Percentiles rank a stretch among this genome's conserved stretches.
phyloP scores from a whole-genome alignment of 2,797 vertebrate genomes.

The Euphonia xanthogaster region DNA sequence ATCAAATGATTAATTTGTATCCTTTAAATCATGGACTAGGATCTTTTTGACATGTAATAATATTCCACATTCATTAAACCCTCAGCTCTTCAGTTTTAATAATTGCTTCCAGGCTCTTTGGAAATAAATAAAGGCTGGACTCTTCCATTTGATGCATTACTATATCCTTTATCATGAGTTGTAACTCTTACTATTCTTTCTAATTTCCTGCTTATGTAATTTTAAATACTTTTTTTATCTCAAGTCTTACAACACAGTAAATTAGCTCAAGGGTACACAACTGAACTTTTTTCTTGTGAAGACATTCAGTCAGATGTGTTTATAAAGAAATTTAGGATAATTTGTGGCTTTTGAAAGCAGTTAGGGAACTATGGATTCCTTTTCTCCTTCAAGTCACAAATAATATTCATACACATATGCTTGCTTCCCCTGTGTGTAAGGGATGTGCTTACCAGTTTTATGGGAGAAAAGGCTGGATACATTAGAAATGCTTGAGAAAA shows the following conservation, averaged over 20 bases:
- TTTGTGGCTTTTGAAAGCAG: background rate
- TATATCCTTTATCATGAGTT: background rate
- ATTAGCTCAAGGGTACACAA: background rate
- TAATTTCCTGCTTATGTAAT: background rate
- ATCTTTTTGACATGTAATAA: background rate
- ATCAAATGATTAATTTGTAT: conserved; percentile 25
- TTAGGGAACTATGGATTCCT: background rate
- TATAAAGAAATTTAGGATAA: background rate
- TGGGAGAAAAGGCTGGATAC: background rate
- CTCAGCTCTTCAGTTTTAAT: conserved; percentile 1
- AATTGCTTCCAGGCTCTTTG: conserved; percentile 10
- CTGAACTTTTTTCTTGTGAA: background rate
- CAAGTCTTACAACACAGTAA: background rate
- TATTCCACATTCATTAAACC: background rate
- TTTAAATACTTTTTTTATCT: background rate
- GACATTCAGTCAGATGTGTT: background rate
- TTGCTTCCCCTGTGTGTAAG: background rate
- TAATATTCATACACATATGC: background rate
- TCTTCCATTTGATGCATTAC: background rate
- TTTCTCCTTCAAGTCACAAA: background rate
- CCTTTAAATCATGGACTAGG: conserved; percentile 5
- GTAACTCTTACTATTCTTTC: background rate
- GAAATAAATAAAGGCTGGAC: background rate
- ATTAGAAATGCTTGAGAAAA: background rate
- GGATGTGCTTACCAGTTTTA: background rate